Conservation (phyloP, 2,888 invertebrate genomes). For the Aradus depressus region DNA sequence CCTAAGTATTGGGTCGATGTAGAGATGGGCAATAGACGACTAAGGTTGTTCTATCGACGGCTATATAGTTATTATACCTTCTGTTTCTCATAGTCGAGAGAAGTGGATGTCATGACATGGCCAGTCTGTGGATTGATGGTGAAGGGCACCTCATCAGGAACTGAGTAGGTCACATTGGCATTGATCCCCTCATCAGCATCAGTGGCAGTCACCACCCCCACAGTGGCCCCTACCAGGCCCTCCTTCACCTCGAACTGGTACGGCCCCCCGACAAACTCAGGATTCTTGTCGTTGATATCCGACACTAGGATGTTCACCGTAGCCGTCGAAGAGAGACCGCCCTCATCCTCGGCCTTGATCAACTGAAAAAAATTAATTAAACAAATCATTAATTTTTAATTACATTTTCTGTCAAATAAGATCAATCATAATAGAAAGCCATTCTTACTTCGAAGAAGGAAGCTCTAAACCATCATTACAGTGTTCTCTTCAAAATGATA, state of each 20-base stretch:
- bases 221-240: conserved; percentile 45
- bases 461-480: no score
- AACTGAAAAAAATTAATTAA: conserved; percentile 51
- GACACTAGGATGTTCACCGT: conserved; percentile 81
- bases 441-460: no score
- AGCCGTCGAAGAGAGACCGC: conserved; percentile 66
- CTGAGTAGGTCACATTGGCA: conserved; percentile 66
- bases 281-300: conserved; percentile 86
- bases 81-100: conserved; percentile 71
- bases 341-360: conserved; percentile 76
- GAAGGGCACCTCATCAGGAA: conserved; percentile 69
- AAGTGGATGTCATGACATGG: conserved; percentile 58
- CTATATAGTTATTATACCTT: conserved; percentile 42
- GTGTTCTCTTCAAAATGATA: no score
- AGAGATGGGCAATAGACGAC: not conserved
- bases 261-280: conserved; percentile 70
- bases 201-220: conserved; percentile 73
- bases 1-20: not conserved
- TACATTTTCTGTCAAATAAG: no score
- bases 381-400: no score
- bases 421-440: no score
- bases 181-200: conserved; percentile 80
- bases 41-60: not conserved
- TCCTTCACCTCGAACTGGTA: conserved; percentile 74
- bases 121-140: conserved; percentile 67